Conservation (phyloP, 2,888 invertebrate species). For the Philereme transversata region DNA sequence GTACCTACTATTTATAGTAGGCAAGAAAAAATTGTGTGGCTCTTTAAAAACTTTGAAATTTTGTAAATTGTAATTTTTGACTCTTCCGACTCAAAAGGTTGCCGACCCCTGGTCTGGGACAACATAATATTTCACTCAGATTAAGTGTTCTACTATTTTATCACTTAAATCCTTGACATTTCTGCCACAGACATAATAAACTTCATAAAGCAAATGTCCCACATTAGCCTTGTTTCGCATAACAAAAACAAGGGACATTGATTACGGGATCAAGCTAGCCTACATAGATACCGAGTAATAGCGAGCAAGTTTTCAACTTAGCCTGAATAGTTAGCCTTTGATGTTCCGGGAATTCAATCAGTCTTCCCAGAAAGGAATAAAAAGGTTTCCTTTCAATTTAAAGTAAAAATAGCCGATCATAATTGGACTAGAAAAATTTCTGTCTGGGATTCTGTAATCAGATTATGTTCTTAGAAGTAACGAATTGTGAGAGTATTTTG, state of each 20-base stretch:
- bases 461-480: slow-evolving; percentile 6
- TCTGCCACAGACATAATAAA: not conserved
- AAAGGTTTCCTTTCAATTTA: slow-evolving; percentile 20
- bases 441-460: slow-evolving; percentile 5
- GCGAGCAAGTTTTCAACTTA: slow-evolving; percentile 34
- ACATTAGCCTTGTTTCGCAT: slow-evolving; percentile 26
- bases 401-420: slow-evolving; percentile 6
- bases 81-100: no score
- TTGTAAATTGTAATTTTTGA: no score
- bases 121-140: no score
- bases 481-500: not conserved
- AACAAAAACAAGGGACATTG: slow-evolving; percentile 43
- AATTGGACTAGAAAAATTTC: slow-evolving; percentile 7
- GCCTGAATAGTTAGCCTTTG: slow-evolving; percentile 47
- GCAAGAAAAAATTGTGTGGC: no score
- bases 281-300: not conserved
- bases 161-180: no score
- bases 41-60: no score
- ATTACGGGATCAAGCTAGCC: slow-evolving; percentile 38
- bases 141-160: no score
- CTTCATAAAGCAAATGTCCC: slow-evolving; percentile 29
- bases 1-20: no score
- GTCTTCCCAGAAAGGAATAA: slow-evolving; percentile 27
- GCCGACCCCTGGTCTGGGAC: no score
- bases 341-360: slow-evolving; percentile 42